These are phyloP conservation scores for Trachelus iudaicus DNA, from an alignment of 2,888 invertebrate species.

Conservation along the genomic window DNA sequence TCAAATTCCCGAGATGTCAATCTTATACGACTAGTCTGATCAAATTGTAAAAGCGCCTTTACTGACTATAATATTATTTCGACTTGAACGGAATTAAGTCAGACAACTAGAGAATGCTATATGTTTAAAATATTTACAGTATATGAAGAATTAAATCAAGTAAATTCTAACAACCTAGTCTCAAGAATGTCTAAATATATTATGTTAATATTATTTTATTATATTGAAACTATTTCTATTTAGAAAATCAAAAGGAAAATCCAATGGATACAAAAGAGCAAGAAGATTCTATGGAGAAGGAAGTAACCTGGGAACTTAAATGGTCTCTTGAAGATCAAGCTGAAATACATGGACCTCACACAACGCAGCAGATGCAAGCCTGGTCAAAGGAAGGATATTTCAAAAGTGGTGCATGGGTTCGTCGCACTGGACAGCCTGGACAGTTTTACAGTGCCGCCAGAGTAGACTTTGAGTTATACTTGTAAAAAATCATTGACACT, in stretches of 20 bases:
- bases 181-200: background rate
- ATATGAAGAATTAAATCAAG: no score
- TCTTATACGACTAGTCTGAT: background rate
- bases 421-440: slow-evolving; percentile 78
- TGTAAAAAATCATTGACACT: slow-evolving; percentile 65
- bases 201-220: background rate
- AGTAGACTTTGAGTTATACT: slow-evolving; percentile 94
- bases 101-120: background rate
- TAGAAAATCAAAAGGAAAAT: slow-evolving; percentile 4
- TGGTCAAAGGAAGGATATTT: slow-evolving; percentile 90
- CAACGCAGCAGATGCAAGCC: slow-evolving; percentile 88
- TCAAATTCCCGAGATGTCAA: background rate
- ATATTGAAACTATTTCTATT: background rate
- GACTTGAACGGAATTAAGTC: background rate
- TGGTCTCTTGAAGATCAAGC: slow-evolving; percentile 82
- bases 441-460: slow-evolving; percentile 88
- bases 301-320: slow-evolving; percentile 90
- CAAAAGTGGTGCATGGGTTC: slow-evolving; percentile 85
- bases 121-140: background rate
- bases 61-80: background rate
- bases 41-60: background rate
- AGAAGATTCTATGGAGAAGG: slow-evolving; percentile 57
- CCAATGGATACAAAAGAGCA: slow-evolving; percentile 18
- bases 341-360: slow-evolving; percentile 86
- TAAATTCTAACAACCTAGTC: background rate